Percentiles rank a stretch among this genome's conserved stretches.
Evolutionary conservation across 2,113 vertebrate species (phyloP).

Genomic region (Sigmodon hispidus): DNA sequence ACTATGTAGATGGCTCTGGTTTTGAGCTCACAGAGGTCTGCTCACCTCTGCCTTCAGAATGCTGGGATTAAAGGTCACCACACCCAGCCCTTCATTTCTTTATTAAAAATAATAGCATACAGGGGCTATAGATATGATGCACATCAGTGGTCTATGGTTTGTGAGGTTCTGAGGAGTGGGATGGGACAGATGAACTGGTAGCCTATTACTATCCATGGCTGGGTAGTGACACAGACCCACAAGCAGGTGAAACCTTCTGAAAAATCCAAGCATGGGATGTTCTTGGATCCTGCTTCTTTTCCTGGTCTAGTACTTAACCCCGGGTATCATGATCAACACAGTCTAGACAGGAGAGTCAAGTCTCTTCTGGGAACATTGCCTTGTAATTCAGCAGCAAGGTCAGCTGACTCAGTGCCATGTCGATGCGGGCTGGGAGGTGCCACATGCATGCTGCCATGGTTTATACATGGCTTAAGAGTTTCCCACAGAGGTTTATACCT

Average conservation of each 20-base stretch:
- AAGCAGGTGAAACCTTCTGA: not conserved
- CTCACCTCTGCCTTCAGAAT: not conserved
- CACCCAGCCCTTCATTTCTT: not conserved
- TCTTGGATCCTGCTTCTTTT: not conserved
- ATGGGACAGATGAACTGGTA: not conserved
- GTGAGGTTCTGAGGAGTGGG: not conserved
- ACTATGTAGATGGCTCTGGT: not conserved
- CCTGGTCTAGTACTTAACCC: not conserved
- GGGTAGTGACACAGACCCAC: not conserved
- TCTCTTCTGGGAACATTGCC: not conserved
- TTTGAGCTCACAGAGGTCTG: not conserved
- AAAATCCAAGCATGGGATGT: not conserved
- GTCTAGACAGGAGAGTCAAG: not conserved
- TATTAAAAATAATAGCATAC: not conserved
- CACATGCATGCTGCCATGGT: not conserved
- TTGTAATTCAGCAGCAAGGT: not conserved
- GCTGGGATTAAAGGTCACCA: not conserved
- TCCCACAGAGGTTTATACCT: too few relatives aligned
- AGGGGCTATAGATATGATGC: not conserved
- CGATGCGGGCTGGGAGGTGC: not conserved
- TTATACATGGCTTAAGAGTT: not conserved
- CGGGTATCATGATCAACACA: not conserved
- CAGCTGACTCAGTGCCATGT: not conserved
- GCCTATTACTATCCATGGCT: not conserved
- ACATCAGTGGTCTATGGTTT: not conserved